A percentile compares a stretch with the other conserved stretches of the same genome.
These are phyloP conservation scores for Neogobius melanostomus DNA, from an alignment of 2,113 vertebrate genomes.

Conservation along the genomic window DNA sequence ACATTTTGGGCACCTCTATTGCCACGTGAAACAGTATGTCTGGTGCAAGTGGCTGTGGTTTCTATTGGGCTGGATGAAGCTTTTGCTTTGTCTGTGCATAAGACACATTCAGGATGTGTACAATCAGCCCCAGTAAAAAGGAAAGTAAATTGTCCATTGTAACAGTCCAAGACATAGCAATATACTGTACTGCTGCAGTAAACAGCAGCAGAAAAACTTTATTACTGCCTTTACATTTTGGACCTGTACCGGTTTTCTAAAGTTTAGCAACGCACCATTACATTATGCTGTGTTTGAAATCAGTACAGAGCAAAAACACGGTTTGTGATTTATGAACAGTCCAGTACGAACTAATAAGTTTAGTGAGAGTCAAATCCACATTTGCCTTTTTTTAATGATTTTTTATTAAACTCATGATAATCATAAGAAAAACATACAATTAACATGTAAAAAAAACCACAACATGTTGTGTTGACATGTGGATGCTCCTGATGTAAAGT, in stretches of 20 bases:
- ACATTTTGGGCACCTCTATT: neutral
- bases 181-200: neutral
- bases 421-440: too few relatives aligned
- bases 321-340: neutral
- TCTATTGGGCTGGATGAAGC: neutral
- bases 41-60: neutral
- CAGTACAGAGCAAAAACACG: neutral
- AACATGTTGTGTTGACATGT: too few relatives aligned
- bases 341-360: neutral
- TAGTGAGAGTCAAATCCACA: too few relatives aligned
- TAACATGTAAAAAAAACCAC: too few relatives aligned
- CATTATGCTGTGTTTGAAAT: neutral
- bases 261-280: constrained; percentile 7
- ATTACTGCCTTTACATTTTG: constrained; percentile 2
- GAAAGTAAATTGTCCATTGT: constrained; percentile 1
- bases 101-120: neutral
- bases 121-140: neutral
- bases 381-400: too few relatives aligned
- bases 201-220: neutral
- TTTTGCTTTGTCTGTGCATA: neutral
- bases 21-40: neutral
- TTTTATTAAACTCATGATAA: too few relatives aligned
- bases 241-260: neutral
- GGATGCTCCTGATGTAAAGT: too few relatives aligned
- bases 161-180: constrained; percentile 1